Percentiles rank a stretch among this genome's conserved stretches.
Conservation (phyloP, 2,888 invertebrate genomes). For the Apoda limacodes region DNA sequence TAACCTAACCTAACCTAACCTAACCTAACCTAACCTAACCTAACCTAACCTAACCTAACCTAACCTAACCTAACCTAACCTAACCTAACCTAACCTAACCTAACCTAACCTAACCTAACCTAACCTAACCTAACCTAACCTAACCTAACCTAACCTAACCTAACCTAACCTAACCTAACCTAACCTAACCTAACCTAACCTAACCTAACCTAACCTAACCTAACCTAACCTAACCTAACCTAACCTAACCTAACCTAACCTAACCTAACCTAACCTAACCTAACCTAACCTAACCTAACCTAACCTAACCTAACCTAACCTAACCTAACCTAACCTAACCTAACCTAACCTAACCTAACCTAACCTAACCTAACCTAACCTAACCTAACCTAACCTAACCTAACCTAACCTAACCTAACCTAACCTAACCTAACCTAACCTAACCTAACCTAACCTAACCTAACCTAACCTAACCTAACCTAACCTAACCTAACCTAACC, state of each 20-base stretch:
- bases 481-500: conserved; percentile 3
- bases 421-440: conserved; percentile 3
- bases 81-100: conserved; percentile 5
- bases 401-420: conserved; percentile 10
- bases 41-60: conserved; percentile 11
- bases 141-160: conserved; percentile 11
- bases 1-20: conserved; percentile 14
- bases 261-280: conserved; percentile 12
- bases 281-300: conserved; percentile 14
- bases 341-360: conserved; percentile 11
- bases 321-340: conserved; percentile 13
- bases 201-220: conserved; percentile 16
- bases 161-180: conserved; percentile 12
- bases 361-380: conserved; percentile 11
- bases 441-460: conserved; percentile 4
- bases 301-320: conserved; percentile 15
- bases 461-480: conserved; percentile 3
- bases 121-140: conserved; percentile 8
- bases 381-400: conserved; percentile 13
- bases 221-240: conserved; percentile 15
- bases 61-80: conserved; percentile 7
- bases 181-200: conserved; percentile 14
- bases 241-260: conserved; percentile 10
- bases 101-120: conserved; percentile 9
- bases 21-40: conserved; percentile 9